Conservation (phyloP, 2,888 invertebrate species). For the Druceiella hillmani region DNA sequence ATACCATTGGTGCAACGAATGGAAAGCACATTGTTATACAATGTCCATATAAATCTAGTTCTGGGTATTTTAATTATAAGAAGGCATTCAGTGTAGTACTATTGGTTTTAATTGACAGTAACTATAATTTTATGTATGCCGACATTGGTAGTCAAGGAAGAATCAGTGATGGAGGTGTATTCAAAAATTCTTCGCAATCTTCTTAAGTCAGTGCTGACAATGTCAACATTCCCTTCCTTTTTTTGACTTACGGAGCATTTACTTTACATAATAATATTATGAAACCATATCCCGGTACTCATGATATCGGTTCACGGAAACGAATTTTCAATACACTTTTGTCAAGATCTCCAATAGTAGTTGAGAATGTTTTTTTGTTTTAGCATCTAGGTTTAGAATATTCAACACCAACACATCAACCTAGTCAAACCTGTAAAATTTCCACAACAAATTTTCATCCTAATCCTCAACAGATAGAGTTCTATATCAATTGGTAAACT, state of each 20-base stretch:
- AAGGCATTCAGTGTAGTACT: slow-evolving; percentile 26
- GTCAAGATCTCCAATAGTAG: background rate
- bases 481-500: too few relatives aligned
- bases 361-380: background rate
- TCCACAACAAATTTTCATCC: too few relatives aligned
- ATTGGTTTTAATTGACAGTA: too few relatives aligned
- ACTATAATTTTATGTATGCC: slow-evolving; percentile 26
- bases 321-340: too few relatives aligned
- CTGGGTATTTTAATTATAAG: slow-evolving; percentile 28
- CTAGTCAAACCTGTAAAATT: too few relatives aligned
- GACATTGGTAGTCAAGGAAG: slow-evolving; percentile 26
- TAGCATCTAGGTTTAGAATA: too few relatives aligned
- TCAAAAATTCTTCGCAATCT: slow-evolving; percentile 3
- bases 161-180: slow-evolving; percentile 20
- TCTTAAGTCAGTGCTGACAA: slow-evolving; percentile 1
- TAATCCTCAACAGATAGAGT: too few relatives aligned
- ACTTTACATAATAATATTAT: background rate
- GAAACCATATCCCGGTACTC: slow-evolving; percentile 1
- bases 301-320: background rate
- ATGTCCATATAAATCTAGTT: too few relatives aligned
- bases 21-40: slow-evolving; percentile 26
- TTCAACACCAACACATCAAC: too few relatives aligned
- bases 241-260: background rate
- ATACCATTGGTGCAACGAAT: slow-evolving; percentile 26
- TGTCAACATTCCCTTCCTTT: background rate